phyloP scores from a whole-genome alignment of 2,888 invertebrate species.

The Eucera pruinosa region DNA sequence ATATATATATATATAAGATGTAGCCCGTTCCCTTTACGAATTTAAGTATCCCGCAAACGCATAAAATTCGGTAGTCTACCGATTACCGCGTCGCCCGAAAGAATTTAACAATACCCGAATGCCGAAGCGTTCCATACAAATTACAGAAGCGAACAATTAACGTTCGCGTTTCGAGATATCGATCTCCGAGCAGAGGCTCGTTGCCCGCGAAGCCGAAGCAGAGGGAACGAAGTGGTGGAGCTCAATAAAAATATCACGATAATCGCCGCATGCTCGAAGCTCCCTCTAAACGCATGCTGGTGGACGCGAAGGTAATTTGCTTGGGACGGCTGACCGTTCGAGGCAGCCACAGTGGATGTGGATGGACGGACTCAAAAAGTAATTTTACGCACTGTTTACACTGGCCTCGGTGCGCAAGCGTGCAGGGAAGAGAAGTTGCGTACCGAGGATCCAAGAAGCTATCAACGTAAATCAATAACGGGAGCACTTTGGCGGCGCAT shows the following conservation, averaged over 20 bases:
- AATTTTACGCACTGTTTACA: conserved; percentile 75
- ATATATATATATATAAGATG: too few species aligned
- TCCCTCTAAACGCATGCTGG: conserved; percentile 29
- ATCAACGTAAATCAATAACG: conserved; percentile 82
- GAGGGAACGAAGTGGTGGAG: background rate
- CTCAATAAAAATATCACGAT: conserved; percentile 30
- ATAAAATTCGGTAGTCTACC: too few species aligned
- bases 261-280: conserved; percentile 14
- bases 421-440: conserved; percentile 44
- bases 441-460: conserved; percentile 74
- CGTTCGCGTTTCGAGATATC: conserved; percentile 10
- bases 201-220: background rate
- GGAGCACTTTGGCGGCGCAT: conserved; percentile 79
- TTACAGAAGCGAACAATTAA: too few species aligned
- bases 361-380: conserved; percentile 58
- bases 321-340: conserved; percentile 21
- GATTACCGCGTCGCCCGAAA: too few species aligned
- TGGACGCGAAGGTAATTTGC: conserved; percentile 57
- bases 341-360: conserved; percentile 16
- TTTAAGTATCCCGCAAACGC: too few species aligned
- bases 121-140: too few species aligned
- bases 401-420: conserved; percentile 57
- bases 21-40: too few species aligned
- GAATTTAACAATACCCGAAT: too few species aligned
- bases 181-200: background rate